These are phyloP conservation scores for Axinella damicornis DNA, from an alignment of 37 sponge, comb jelly and placozoan genomes.

Conservation along the genomic window DNA sequence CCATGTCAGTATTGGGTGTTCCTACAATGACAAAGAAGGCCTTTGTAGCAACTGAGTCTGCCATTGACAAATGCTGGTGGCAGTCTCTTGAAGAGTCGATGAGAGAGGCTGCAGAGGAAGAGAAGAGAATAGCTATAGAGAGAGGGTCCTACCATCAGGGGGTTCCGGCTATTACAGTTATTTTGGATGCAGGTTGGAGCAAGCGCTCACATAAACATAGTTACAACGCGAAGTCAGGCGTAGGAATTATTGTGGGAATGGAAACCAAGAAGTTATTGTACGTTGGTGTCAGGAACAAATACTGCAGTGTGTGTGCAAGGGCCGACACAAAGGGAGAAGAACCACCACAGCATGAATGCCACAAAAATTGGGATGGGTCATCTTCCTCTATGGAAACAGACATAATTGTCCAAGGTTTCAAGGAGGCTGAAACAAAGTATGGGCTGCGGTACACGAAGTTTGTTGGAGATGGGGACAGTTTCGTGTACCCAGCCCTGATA, in stretches of 20 bases:
- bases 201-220: constrained; percentile 65
- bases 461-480: constrained; percentile 56
- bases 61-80: not conserved
- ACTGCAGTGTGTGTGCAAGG: constrained; percentile 41
- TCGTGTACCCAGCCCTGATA: constrained; percentile 5
- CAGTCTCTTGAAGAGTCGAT: not conserved
- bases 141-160: constrained; percentile 40
- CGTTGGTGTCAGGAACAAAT: constrained; percentile 68
- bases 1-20: constrained; percentile 9
- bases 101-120: constrained; percentile 19
- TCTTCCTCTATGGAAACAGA: constrained; percentile 67
- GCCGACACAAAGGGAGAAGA: not conserved
- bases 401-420: constrained; percentile 64
- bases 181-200: constrained; percentile 71
- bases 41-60: constrained; percentile 21
- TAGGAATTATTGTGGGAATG: constrained; percentile 63
- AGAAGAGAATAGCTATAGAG: constrained; percentile 32
- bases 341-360: not conserved
- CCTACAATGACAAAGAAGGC: constrained; percentile 10
- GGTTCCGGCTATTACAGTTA: constrained; percentile 54
- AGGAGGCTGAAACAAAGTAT: constrained; percentile 30
- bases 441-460: constrained; percentile 48
- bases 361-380: constrained; percentile 45
- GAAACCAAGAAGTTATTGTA: constrained; percentile 46
- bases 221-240: constrained; percentile 75